Evolutionary conservation across 2,888 invertebrate species (phyloP), one percentile per base, ranked within the genome.

Genomic region (Lochmaea crataegi): DNA sequence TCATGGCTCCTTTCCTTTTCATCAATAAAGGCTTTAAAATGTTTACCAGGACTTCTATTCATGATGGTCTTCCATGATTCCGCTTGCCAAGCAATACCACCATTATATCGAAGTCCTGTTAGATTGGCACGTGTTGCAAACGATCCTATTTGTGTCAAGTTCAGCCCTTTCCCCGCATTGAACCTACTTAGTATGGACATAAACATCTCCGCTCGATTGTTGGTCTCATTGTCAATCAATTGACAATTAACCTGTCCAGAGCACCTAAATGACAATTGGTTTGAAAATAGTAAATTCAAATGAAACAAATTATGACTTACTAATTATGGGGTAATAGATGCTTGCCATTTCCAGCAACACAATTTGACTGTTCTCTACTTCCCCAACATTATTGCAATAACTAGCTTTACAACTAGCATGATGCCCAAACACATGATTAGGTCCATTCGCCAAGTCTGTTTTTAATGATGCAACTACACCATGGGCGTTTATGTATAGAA

Each of bases 101-200:
- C n/a, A 42, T 63, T 45, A 11, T 63, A 63, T 18, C 63, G 32
- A 14, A 63, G 42, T 12, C 11, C 42, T 3, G 42, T 12, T 45
- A 45, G 12, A 45, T 58, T 11, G 38, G 67, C 41, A 41, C 64
- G 45, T 56, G 6, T 26, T 65, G 64, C 58, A 58, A 70, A 70
- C 11, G 57, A 56, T 7, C 32, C 70, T 57, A 58, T 45, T 65
- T 64, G 56, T 41, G 16, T 70, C 10, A 65, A 18, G 32, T 70
- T 69, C 38, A 69, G 14, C 9, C 68, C 12, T 38, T 63, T 69
- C 6, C 51, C 68, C 2, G 68, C 48, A 70, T 65, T 70, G 12
- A 57, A 58, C 42, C 51, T 65, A 10, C 22, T 16, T 12, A 69
- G 53, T 10, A 63, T 12, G 1, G 65, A 64, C 65, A 70, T 70